Evolutionary conservation across 2,797 vertebrate species (phyloP), one percentile per base, ranked within the genome.

Genomic region (Lagocephalus sceleratus): DNA sequence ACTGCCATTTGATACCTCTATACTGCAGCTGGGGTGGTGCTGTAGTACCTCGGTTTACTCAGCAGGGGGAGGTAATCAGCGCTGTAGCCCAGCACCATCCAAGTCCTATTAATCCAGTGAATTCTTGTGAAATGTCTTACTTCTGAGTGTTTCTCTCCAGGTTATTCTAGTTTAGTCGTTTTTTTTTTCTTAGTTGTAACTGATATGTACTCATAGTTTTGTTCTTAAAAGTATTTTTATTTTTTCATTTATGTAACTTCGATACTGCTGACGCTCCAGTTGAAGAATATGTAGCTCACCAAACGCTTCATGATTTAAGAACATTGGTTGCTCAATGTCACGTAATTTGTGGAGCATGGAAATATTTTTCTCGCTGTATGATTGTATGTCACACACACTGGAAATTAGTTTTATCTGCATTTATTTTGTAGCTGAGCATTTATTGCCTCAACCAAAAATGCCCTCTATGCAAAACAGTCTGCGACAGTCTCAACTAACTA

Each of bases 1-100:
- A 90, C 87, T 91, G 88, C 88, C 89, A 85, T 86, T 75, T 15
- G 46, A 58, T 76, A 69, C 75, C 66, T 43, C 66, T 25, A 23
- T 62, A 9, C 64, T 65, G 55, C 56, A 47, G 52, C 23, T n/a
- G 66, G 64, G 57, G 52, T 44, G 23, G 58, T 48, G 41, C 62
- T 68, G 68, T 69, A 75, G 75, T 75, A 80, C 64, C 62, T 62
- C 51, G 46, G 67, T 70, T 71, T 71, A 75, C 55, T 73, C 79
- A 84, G 78, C 74, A 81, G 84, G 63, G 67, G 76, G 76, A 63
- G 74, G 49, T 70, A 64, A 74, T 85, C 20, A 68, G 40, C 51
- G 51, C 51, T 66, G 48, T 60, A 49, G 61, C 73, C 57, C 52
- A 73, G 59, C 59, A 45, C 51, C 60, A 20, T 73, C 54, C 73